phyloP scores from a whole-genome alignment of 2,888 invertebrate species.

The Apoderus coryli region DNA sequence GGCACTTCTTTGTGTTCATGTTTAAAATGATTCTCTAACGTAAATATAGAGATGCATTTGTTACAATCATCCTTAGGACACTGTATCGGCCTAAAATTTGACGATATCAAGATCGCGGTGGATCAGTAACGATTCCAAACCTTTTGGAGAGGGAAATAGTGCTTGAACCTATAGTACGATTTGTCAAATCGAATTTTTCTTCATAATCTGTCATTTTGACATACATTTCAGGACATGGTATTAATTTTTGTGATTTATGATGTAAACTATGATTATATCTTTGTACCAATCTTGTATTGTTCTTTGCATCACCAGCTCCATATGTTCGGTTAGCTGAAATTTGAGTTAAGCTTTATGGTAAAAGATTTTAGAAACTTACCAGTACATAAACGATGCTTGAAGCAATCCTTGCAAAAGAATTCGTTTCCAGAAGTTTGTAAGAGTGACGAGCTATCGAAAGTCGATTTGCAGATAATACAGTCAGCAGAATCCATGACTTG shows the following conservation, averaged over 20 bases:
- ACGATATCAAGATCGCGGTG: background rate
- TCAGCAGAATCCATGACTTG: slow-evolving; percentile 12
- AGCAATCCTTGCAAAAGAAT: slow-evolving; percentile 18
- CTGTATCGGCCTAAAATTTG: slow-evolving; percentile 30
- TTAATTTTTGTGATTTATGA: no score
- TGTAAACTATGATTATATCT: no score
- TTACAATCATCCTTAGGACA: slow-evolving; percentile 39
- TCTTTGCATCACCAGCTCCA: slow-evolving; percentile 11
- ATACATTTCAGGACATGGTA: slow-evolving; percentile 18
- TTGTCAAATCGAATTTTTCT: no score
- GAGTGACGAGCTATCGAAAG: slow-evolving; percentile 14
- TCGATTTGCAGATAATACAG: slow-evolving; percentile 16
- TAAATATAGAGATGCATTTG: slow-evolving; percentile 38
- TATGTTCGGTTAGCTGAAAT: slow-evolving; percentile 6
- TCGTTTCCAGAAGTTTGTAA: slow-evolving; percentile 16
- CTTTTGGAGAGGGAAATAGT: slow-evolving; percentile 19
- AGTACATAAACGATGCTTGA: slow-evolving; percentile 15
- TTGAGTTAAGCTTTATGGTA: no score
- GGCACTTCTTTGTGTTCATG: slow-evolving; percentile 37
- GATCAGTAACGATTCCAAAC: slow-evolving; percentile 10
- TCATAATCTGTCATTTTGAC: slow-evolving; percentile 10
- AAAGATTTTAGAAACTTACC: no score
- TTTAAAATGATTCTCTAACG: slow-evolving; percentile 38
- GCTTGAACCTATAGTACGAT: no score
- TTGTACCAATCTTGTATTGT: no score